Percentiles rank a stretch among this genome's conserved stretches.
Conservation (phyloP, 2,888 invertebrate genomes). For the Theodoxus fluviatilis region DNA sequence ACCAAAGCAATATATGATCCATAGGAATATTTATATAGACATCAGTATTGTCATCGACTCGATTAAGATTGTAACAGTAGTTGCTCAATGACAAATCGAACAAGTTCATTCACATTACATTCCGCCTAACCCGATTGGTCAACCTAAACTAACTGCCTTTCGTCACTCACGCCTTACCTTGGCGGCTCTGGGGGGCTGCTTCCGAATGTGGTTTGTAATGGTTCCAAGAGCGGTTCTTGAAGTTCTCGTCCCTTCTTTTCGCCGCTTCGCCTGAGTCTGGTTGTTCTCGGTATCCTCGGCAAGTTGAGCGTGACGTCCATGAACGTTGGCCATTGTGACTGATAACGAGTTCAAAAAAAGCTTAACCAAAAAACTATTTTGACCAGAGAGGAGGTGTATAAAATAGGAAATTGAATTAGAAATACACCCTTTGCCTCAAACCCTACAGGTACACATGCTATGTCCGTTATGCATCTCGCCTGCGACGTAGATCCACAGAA, state of each 20-base stretch:
- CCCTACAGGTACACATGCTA: too few relatives aligned
- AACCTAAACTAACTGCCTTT: conserved; percentile 21
- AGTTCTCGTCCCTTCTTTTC: background rate
- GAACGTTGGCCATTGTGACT: too few relatives aligned
- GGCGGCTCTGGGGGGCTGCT: conserved; percentile 58
- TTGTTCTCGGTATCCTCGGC: too few relatives aligned
- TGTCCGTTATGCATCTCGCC: too few relatives aligned
- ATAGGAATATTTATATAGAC: background rate
- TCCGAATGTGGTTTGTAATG: conserved; percentile 57
- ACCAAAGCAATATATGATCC: too few relatives aligned
- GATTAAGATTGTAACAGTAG: background rate
- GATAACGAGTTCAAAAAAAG: too few relatives aligned
- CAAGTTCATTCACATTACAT: background rate
- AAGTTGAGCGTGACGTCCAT: too few relatives aligned
- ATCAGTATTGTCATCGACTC: background rate
- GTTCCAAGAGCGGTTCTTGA: conserved; percentile 53
- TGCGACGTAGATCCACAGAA: too few relatives aligned
- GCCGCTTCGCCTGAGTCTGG: background rate
- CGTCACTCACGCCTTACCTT: conserved; percentile 49
- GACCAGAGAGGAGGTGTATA: too few relatives aligned
- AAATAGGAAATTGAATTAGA: too few relatives aligned
- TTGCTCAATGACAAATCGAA: background rate
- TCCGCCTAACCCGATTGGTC: conserved; percentile 20
- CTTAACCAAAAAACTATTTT: too few relatives aligned
- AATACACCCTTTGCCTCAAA: too few relatives aligned